Evolutionary conservation across 2,113 vertebrate species (phyloP).

Genomic region (Sceloporus undulatus): DNA sequence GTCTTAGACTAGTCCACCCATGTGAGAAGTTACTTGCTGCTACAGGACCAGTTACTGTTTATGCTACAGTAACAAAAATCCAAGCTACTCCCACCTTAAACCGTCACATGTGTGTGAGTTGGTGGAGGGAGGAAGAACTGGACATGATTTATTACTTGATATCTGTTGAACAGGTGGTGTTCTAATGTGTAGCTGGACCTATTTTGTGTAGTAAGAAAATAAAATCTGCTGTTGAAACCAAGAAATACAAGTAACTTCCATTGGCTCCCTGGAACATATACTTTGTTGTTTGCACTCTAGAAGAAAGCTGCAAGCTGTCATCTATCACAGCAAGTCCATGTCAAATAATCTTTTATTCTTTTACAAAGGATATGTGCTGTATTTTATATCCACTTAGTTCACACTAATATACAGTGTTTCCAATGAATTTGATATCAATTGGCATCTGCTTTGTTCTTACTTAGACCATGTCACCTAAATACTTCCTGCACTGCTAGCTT

Average conservation of each 20-base stretch:
- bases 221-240: too few relatives aligned
- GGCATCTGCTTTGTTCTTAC: neutral
- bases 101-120: neutral
- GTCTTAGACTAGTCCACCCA: neutral
- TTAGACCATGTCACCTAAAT: neutral
- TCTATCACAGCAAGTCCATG: too few relatives aligned
- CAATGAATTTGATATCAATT: neutral
- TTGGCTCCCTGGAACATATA: too few relatives aligned
- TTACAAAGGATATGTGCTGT: too few relatives aligned
- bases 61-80: neutral
- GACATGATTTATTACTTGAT: neutral
- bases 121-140: neutral
- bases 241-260: too few relatives aligned
- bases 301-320: too few relatives aligned
- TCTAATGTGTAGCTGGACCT: too few relatives aligned
- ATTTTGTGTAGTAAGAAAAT: too few relatives aligned
- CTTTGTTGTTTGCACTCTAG: too few relatives aligned
- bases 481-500: neutral
- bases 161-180: neutral
- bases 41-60: neutral
- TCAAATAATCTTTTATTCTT: too few relatives aligned
- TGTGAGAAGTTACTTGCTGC: neutral
- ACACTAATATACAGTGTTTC: neutral
- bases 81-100: neutral
- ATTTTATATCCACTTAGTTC: neutral